A percentile compares a stretch with the other conserved stretches of the same genome.
These are phyloP conservation scores for Cyanistes caeruleus DNA, from an alignment of 2,113 vertebrate genomes.

Conservation along the genomic window DNA sequence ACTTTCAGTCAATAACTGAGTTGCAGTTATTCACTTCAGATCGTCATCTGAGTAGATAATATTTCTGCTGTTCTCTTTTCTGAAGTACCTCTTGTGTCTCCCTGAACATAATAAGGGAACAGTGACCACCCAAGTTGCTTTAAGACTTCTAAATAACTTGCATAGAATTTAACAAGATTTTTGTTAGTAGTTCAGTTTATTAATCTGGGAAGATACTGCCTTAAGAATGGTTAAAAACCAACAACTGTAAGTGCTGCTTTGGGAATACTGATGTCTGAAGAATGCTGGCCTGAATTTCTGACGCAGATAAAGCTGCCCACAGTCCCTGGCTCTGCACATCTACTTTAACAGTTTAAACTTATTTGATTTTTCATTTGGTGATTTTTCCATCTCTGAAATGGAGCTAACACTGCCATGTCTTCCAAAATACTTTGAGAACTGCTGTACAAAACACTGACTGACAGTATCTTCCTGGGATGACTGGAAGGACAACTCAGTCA, in stretches of 20 bases:
- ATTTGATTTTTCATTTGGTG: background rate
- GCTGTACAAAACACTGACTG: background rate
- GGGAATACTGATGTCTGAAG: background rate
- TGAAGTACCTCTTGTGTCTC: background rate
- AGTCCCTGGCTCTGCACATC: background rate
- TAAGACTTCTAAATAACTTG: background rate
- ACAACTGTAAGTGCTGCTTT: background rate
- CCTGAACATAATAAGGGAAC: background rate
- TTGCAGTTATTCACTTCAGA: background rate
- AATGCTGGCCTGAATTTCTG: background rate
- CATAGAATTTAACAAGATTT: background rate
- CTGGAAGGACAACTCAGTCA: background rate
- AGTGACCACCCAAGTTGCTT: background rate
- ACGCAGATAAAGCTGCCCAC: background rate
- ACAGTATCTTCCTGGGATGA: background rate
- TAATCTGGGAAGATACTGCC: background rate
- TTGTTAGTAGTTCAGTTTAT: background rate
- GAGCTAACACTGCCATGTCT: background rate
- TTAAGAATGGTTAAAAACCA: background rate
- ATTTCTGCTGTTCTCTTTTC: slow-evolving; percentile 3
- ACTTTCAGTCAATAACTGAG: background rate
- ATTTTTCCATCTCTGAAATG: background rate
- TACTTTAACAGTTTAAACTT: background rate
- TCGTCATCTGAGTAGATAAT: background rate
- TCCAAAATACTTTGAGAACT: background rate